Evolutionary conservation across 2,113 vertebrate genomes (phyloP).

Genomic region (Daubentonia madagascariensis): DNA sequence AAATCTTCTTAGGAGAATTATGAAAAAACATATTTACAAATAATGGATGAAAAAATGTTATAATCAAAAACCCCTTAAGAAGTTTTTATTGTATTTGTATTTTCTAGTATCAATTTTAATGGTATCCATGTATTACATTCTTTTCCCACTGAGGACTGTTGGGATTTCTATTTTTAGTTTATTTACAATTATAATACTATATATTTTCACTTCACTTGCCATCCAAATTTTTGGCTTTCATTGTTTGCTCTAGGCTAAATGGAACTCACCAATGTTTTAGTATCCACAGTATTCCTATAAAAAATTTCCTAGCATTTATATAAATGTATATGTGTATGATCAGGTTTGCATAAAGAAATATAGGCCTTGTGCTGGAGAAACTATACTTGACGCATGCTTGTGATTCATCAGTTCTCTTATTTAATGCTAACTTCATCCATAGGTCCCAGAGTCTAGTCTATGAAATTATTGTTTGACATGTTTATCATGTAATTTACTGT

Average conservation of each 20-base stretch:
- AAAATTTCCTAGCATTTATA: not conserved
- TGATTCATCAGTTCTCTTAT: not conserved
- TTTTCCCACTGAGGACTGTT: not conserved
- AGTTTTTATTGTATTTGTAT: not conserved
- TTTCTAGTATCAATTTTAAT: not conserved
- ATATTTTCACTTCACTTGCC: not conserved
- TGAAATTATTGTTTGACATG: not conserved
- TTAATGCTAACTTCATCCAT: not conserved
- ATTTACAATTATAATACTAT: not conserved
- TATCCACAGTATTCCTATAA: not conserved
- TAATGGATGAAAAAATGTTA: not conserved
- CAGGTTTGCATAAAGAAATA: not conserved
- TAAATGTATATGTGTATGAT: not conserved
- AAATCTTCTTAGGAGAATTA: not conserved
- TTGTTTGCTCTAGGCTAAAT: not conserved
- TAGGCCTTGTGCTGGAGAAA: not conserved
- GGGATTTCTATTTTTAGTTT: not conserved
- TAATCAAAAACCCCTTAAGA: not conserved
- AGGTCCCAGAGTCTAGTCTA: not conserved
- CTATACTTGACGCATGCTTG: no score
- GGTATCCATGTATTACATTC: not conserved
- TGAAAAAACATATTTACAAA: not conserved
- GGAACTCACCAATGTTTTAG: not conserved
- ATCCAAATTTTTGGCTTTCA: not conserved
- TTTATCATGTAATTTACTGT: not conserved